Evolutionary conservation across 2,888 invertebrate genomes (phyloP).

Genomic region (Drosophila nr. perissopoda): DNA sequence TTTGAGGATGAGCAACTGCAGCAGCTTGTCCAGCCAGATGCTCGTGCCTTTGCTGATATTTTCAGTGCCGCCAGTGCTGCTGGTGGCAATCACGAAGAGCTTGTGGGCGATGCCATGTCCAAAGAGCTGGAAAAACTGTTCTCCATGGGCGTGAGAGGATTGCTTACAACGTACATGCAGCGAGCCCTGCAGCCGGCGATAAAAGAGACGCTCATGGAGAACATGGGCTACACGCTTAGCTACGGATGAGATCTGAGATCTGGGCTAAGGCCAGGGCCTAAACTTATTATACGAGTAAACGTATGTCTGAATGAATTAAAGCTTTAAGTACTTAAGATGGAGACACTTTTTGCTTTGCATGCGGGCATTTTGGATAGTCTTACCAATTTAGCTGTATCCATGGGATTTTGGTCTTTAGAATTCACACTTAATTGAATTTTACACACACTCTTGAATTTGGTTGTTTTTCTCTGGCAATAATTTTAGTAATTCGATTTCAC

Average conservation of each 20-base stretch:
- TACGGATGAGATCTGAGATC: slow-evolving; percentile 88
- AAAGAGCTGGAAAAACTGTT: slow-evolving; percentile 94
- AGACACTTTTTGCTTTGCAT: neutral
- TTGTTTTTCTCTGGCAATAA: slow-evolving; percentile 30
- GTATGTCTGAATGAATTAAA: slow-evolving; percentile 42
- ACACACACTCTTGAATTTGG: slow-evolving; percentile 50
- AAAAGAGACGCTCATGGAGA: slow-evolving; percentile 93
- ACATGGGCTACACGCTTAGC: slow-evolving; percentile 94
- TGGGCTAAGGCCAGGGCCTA: slow-evolving; percentile 8
- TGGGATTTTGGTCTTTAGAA: slow-evolving; percentile 44
- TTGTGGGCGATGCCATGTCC: slow-evolving; percentile 88
- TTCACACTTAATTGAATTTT: slow-evolving; percentile 29
- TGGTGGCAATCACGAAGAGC: slow-evolving; percentile 84
- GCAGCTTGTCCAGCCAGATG: slow-evolving; percentile 82
- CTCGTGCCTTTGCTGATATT: slow-evolving; percentile 83
- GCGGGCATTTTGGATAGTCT: slow-evolving; percentile 34
- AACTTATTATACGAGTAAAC: slow-evolving; percentile 20
- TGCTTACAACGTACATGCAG: slow-evolving; percentile 93
- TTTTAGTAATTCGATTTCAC: slow-evolving; percentile 62
- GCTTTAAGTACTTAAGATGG: slow-evolving; percentile 45
- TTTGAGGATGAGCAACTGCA: slow-evolving; percentile 78
- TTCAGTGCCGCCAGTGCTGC: slow-evolving; percentile 52
- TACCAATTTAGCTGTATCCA: slow-evolving; percentile 81
- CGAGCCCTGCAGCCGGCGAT: slow-evolving; percentile 93
- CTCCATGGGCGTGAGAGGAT: slow-evolving; percentile 92